phyloP scores from a whole-genome alignment of 1,140 invertebrate genomes.

The Drosophila novamexicana region DNA sequence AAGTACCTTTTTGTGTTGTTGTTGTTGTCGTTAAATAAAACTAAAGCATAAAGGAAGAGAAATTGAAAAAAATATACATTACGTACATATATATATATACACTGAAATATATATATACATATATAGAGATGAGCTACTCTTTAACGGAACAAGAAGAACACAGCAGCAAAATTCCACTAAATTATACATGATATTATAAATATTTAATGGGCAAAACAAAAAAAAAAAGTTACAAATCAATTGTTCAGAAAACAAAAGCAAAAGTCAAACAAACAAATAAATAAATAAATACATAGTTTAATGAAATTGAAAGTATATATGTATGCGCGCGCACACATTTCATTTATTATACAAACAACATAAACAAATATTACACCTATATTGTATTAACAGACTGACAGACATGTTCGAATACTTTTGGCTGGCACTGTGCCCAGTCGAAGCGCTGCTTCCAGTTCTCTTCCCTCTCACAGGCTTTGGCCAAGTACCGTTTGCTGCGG shows the following conservation, averaged over 20 bases:
- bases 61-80: conserved; percentile 26
- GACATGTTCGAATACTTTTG: conserved; percentile 29
- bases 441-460: neutral
- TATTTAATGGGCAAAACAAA: conserved; percentile 12
- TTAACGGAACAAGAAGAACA: conserved; percentile 8
- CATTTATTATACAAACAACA: conserved; percentile 17
- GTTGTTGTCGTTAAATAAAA: conserved; percentile 61
- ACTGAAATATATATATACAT: neutral
- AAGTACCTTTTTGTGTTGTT: conserved; percentile 69
- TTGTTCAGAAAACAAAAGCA: conserved; percentile 30
- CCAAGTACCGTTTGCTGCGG: neutral
- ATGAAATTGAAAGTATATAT: conserved; percentile 19
- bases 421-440: conserved; percentile 21
- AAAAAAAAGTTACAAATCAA: conserved; percentile 32
- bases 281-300: conserved; percentile 31
- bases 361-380: neutral
- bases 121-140: conserved; percentile 3
- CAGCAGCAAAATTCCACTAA: conserved; percentile 28
- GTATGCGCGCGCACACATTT: conserved; percentile 9
- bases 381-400: conserved; percentile 46
- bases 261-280: neutral
- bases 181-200: conserved; percentile 23
- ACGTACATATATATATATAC: conserved; percentile 29
- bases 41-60: conserved; percentile 29
- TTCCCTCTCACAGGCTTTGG: neutral